phyloP scores from a whole-genome alignment of 2,797 vertebrate species.

The Eremophila alpestris region DNA sequence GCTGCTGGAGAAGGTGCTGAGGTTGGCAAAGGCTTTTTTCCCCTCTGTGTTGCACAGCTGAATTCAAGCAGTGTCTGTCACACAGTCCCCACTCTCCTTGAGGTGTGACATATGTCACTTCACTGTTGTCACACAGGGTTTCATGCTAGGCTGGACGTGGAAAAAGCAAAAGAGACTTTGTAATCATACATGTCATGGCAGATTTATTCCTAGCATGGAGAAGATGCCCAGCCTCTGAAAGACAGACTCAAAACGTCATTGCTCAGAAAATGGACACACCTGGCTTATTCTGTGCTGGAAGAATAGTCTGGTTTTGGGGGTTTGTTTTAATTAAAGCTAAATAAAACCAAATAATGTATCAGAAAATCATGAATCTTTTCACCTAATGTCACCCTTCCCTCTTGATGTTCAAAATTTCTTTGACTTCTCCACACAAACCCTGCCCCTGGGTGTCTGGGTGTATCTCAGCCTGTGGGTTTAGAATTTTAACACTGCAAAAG shows the following conservation, averaged over 20 bases:
- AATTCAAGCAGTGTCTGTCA: neutral
- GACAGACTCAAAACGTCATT: neutral
- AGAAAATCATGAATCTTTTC: neutral
- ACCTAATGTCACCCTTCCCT: neutral
- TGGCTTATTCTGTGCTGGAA: neutral
- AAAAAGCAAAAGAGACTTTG: neutral
- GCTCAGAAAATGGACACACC: neutral
- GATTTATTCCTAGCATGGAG: neutral
- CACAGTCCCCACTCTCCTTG: neutral
- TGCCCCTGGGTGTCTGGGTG: neutral
- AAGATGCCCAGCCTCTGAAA: neutral
- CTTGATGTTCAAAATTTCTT: neutral
- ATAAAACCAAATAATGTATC: neutral
- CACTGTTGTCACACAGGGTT: neutral
- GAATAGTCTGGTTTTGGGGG: no score
- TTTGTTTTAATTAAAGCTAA: neutral
- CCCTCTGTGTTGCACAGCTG: neutral
- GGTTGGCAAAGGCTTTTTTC: neutral
- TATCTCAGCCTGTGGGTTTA: neutral
- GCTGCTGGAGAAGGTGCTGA: neutral
- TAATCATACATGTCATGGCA: neutral
- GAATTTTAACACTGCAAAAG: neutral
- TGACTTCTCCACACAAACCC: neutral
- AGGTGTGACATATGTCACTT: neutral
- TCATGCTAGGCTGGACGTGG: neutral